phyloP scores from a whole-genome alignment of 2,113 vertebrate genomes.

The Neodon shergylaensis region DNA sequence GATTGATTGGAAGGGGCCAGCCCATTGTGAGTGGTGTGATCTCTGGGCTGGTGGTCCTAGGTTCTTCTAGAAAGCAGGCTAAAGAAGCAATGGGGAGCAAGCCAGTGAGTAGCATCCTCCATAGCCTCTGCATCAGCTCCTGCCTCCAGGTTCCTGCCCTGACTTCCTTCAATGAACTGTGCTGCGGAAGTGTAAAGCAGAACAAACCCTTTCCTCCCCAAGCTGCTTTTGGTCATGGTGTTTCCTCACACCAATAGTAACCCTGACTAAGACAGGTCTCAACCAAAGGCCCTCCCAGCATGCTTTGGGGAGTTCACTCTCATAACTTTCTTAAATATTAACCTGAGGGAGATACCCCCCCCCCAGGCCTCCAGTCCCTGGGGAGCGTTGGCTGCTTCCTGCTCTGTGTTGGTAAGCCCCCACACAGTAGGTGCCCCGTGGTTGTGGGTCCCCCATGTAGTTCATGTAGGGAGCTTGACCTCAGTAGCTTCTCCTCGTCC shows the following conservation, averaged over 20 bases:
- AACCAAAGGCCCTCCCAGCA: background rate
- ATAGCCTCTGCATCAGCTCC: background rate
- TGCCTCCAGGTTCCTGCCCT: background rate
- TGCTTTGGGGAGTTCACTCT: background rate
- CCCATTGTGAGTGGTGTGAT: background rate
- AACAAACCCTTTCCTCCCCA: background rate
- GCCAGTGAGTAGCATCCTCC: background rate
- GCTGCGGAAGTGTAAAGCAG: background rate
- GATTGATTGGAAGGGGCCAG: background rate
- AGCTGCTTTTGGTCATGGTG: background rate
- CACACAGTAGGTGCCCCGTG: background rate
- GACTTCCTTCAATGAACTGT: background rate
- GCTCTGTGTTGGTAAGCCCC: background rate
- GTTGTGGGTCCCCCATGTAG: background rate
- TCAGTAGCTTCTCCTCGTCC: background rate
- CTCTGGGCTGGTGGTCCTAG: background rate
- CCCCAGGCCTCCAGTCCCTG: background rate
- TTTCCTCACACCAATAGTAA: background rate
- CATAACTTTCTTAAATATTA: background rate
- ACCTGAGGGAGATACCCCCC: background rate
- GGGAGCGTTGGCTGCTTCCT: background rate
- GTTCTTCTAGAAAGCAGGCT: background rate
- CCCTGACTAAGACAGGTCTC: background rate
- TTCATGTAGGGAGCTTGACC: background rate
- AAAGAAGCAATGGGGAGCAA: background rate